phyloP scores from a whole-genome alignment of 1,140 invertebrate species.

The Listronotus oregonensis region DNA sequence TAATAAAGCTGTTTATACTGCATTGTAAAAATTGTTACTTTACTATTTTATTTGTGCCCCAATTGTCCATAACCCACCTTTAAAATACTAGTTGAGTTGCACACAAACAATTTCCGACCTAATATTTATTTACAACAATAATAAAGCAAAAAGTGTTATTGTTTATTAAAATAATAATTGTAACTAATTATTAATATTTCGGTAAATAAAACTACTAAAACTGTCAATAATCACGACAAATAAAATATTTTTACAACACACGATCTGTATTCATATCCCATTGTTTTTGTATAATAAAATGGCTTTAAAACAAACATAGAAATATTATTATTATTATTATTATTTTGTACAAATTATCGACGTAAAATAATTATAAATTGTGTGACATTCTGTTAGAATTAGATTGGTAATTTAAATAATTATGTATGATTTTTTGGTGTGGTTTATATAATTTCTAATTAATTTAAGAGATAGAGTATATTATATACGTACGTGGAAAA shows the following conservation, averaged over 20 bases:
- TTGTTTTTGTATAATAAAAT: not conserved
- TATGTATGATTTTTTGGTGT: too few relatives aligned
- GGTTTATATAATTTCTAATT: too few relatives aligned
- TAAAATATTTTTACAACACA: conserved; percentile 6
- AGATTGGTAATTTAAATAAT: too few relatives aligned
- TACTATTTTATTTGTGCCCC: too few relatives aligned
- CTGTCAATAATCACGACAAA: conserved; percentile 7
- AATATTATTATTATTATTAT: conserved; percentile 1
- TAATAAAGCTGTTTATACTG: too few relatives aligned
- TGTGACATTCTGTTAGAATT: not conserved
- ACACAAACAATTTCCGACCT: too few relatives aligned
- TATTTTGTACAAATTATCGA: not conserved
- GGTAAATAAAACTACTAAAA: conserved; percentile 5
- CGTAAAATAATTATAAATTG: too few relatives aligned
- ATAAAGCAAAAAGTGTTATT: not conserved
- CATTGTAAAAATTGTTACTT: too few relatives aligned
- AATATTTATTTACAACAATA: not conserved
- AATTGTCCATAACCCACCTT: too few relatives aligned
- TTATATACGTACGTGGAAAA: too few relatives aligned
- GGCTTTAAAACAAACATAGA: not conserved
- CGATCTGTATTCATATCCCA: not conserved
- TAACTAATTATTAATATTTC: not conserved
- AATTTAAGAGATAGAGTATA: too few relatives aligned
- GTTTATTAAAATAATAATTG: conserved; percentile 8
- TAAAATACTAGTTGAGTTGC: too few relatives aligned